phyloP scores from a whole-genome alignment of 2,113 vertebrate species.

The Synchiropus splendidus region DNA sequence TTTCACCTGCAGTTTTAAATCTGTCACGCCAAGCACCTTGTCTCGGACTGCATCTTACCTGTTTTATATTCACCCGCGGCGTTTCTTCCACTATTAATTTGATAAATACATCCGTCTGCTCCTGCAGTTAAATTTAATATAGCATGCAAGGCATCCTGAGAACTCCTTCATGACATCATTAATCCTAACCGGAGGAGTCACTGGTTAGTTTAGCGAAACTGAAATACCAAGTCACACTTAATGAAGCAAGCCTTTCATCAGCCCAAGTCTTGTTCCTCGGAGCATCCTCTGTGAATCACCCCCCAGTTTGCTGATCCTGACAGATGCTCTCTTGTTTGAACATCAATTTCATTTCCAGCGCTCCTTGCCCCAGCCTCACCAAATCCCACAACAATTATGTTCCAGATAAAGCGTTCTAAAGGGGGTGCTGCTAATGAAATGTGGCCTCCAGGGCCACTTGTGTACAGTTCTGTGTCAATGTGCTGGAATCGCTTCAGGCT shows the following conservation, averaged over 20 bases:
- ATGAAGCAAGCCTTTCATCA: slow-evolving; percentile 35
- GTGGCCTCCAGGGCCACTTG: slow-evolving; percentile 30
- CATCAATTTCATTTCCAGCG: slow-evolving; percentile 53
- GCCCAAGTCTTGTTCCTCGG: slow-evolving; percentile 3
- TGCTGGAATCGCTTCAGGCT: slow-evolving; percentile 19
- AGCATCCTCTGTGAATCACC: slow-evolving; percentile 4
- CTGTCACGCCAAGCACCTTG: no score
- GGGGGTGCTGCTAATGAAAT: slow-evolving; percentile 49
- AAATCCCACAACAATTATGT: slow-evolving; percentile 56
- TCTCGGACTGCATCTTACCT: no score
- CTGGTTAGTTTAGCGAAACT: slow-evolving; percentile 15
- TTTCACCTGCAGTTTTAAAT: no score
- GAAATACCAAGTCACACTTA: slow-evolving; percentile 6
- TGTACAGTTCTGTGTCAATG: slow-evolving; percentile 30
- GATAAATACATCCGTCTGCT: no score
- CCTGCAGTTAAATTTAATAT: no score
- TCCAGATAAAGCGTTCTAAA: slow-evolving; percentile 34
- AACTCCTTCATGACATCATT: no score
- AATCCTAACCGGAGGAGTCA: slow-evolving; percentile 16
- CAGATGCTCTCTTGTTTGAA: slow-evolving; percentile 53
- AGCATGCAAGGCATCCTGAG: no score
- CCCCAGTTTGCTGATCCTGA: slow-evolving; percentile 37
- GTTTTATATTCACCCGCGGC: no score
- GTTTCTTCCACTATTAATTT: no score
- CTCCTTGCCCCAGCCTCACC: slow-evolving; percentile 27